phyloP scores from a whole-genome alignment of 2,797 vertebrate genomes.

The Eurystomus glaucurus region DNA sequence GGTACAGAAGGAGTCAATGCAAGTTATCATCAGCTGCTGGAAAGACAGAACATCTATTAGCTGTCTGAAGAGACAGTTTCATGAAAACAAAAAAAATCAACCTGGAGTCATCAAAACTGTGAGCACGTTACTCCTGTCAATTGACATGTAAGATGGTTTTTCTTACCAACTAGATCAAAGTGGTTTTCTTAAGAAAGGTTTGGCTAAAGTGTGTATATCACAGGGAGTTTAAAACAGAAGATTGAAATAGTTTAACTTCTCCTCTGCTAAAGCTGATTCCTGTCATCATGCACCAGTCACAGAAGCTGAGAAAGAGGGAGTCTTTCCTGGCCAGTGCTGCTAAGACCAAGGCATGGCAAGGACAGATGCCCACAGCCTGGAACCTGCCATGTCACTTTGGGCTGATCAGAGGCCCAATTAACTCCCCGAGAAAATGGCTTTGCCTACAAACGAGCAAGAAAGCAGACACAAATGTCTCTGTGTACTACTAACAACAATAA shows the following conservation, averaged over 20 bases:
- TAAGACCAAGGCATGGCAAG: not conserved
- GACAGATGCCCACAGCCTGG: not conserved
- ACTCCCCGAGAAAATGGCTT: not conserved
- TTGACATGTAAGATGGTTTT: not conserved
- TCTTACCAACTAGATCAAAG: not conserved
- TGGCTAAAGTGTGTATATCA: not conserved
- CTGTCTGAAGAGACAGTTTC: not conserved
- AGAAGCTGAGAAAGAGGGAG: not conserved
- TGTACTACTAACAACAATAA: not conserved
- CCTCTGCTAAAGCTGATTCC: not conserved
- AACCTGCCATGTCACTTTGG: not conserved
- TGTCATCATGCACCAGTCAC: not conserved
- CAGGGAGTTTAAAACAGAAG: not conserved
- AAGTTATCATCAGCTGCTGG: not conserved
- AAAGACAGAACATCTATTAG: not conserved
- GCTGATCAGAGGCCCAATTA: not conserved
- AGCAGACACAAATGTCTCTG: fast-evolving
- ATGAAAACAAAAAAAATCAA: not conserved
- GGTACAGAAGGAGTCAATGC: not conserved
- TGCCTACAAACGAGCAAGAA: not conserved
- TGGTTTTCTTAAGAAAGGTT: not conserved
- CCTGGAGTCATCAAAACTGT: not conserved
- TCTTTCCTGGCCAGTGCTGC: not conserved
- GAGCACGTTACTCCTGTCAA: not conserved
- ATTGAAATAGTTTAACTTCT: not conserved